Percentiles rank a stretch among this genome's conserved stretches.
Conservation (phyloP, 2,113 vertebrate species). For the Engystomops pustulosus region DNA sequence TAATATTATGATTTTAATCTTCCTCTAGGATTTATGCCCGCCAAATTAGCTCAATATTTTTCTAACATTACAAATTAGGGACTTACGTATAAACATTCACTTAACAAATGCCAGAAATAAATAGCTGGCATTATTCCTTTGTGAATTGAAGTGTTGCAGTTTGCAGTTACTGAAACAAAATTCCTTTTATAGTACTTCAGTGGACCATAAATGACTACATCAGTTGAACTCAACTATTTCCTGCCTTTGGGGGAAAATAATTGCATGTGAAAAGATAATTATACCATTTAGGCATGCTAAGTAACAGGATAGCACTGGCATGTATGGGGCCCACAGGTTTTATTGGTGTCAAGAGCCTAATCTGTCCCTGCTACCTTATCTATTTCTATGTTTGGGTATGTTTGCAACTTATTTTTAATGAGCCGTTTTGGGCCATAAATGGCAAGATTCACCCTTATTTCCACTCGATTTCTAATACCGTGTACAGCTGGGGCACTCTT, state of each 20-base stretch:
- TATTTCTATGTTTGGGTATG: not conserved
- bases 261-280: slow-evolving; percentile 60
- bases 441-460: not conserved
- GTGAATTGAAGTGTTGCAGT: slow-evolving; percentile 60
- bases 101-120: slow-evolving; percentile 59
- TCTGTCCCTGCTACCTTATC: not conserved
- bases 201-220: slow-evolving; percentile 60
- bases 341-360: slow-evolving; percentile 41
- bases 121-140: slow-evolving; percentile 59
- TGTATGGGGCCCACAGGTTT: slow-evolving; percentile 46
- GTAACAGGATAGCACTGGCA: slow-evolving; percentile 53
- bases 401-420: not conserved
- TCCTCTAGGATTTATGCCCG: slow-evolving; percentile 47
- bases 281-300: slow-evolving; percentile 56
- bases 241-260: slow-evolving; percentile 57
- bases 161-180: slow-evolving; percentile 59
- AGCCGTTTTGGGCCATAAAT: not conserved
- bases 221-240: slow-evolving; percentile 56
- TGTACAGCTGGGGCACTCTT: not conserved
- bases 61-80: slow-evolving; percentile 57
- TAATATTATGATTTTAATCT: slow-evolving; percentile 54
- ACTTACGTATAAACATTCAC: slow-evolving; percentile 53
- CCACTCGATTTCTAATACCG: not conserved
- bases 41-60: slow-evolving; percentile 58
- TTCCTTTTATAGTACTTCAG: slow-evolving; percentile 58